Base-by-base conservation (phyloP, 2,888 invertebrate species). In the Thumatha senex region DNA sequence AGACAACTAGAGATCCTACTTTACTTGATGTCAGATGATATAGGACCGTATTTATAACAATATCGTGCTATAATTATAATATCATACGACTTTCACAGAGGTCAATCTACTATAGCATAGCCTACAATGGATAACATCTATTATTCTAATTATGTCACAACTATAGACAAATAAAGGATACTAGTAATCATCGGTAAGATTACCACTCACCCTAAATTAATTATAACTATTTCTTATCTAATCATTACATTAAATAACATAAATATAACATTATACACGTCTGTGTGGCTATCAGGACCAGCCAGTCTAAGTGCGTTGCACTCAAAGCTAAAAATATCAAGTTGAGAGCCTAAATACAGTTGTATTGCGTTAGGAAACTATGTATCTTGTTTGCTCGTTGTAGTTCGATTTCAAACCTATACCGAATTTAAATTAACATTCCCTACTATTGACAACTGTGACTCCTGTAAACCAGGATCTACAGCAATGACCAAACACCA, bases 321-420 rank as follows among this genome's bases (percentile, higher is more conserved):
- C 80, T 67, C 62, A 9, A 51, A 10, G 63, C 72, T 79, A 76
- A 74, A 75, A 73, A 80, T 78, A 80, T 50, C 34, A 53, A 31
- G 52, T 58, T 55, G 59, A 57, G 71, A 64, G 56, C 63, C 71
- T 65, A 67, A 71, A 67, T 64, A 70, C 51, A 54, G 68, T 38
- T 53, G 48, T 35, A 51, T 48, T 57, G 55, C 60, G 51, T 56
- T 53, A 52, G 61, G 58, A 67, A 66, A 61, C 61, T 56, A 44
- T 43, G 46, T 29, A 34, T 4, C 11, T n/a, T 47, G 24, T 39
- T 46, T 11, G 31, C 31, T 34, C 41, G 40, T 24, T 56, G 35
- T 38, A 42, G 51, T 13, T 51, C 30, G 47, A 49, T 48, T 41
- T 24, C 10, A 44, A 41, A 11, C 41, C 29, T 34, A 36, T n/a